phyloP scores from a whole-genome alignment of 2,113 vertebrate genomes.

The Lepus timidus region DNA sequence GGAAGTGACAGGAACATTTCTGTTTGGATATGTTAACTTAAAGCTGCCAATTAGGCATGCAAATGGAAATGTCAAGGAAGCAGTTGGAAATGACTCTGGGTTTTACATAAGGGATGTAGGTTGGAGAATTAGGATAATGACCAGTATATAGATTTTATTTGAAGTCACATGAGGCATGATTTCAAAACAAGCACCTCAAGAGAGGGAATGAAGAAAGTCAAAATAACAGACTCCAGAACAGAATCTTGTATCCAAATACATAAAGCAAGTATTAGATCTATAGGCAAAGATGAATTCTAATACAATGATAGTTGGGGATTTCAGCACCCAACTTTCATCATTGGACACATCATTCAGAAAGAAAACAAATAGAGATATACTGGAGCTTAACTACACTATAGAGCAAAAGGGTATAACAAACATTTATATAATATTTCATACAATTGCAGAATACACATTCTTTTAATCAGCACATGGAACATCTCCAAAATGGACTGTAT shows the following conservation, averaged over 20 bases:
- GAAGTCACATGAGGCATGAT: neutral
- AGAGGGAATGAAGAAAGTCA: neutral
- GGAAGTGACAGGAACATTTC: neutral
- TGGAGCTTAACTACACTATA: too few species aligned
- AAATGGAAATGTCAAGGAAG: neutral
- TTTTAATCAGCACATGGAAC: too few species aligned
- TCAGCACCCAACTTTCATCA: too few species aligned
- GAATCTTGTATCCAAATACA: neutral
- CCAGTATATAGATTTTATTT: neutral
- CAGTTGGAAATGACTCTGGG: neutral
- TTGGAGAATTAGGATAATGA: neutral
- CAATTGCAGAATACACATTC: too few species aligned
- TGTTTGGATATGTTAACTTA: neutral
- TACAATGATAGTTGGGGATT: too few species aligned
- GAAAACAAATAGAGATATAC: too few species aligned
- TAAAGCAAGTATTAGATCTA: too few species aligned
- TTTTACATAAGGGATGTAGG: neutral
- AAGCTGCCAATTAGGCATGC: neutral
- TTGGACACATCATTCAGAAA: too few species aligned
- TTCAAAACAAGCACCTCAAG: neutral
- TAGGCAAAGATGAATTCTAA: too few species aligned
- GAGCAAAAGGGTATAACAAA: too few species aligned
- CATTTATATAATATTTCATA: too few species aligned
- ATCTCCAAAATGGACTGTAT: too few species aligned
- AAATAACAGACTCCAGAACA: neutral